These are phyloP conservation scores for Buathra laborator DNA, from an alignment of 2,888 invertebrate species.

Conservation along the genomic window DNA sequence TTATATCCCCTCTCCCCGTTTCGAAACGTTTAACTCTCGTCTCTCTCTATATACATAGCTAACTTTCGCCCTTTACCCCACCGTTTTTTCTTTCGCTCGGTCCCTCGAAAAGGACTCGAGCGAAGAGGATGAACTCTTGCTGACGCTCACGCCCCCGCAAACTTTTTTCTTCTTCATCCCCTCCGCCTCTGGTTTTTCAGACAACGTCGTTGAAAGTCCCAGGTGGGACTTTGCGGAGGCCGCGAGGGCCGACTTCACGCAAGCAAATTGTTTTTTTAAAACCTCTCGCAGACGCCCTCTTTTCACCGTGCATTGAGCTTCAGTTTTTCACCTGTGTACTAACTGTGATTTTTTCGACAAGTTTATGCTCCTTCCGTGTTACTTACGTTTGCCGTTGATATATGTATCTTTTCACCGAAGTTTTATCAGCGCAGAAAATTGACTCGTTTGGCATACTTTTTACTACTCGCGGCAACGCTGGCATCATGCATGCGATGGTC, in stretches of 20 bases:
- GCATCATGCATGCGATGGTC: too few species aligned
- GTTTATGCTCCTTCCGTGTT: background rate
- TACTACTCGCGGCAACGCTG: too few species aligned
- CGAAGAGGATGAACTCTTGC: slow-evolving; percentile 46
- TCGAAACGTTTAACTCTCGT: slow-evolving; percentile 45
- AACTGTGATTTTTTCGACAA: slow-evolving; percentile 5
- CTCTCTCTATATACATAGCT: slow-evolving; percentile 17
- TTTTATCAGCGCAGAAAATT: too few species aligned
- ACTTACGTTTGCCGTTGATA: too few species aligned
- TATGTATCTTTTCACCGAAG: too few species aligned
- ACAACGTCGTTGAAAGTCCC: slow-evolving; percentile 60
- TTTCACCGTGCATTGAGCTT: slow-evolving; percentile 34
- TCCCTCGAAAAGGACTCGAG: slow-evolving; percentile 39
- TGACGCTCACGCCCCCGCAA: slow-evolving; percentile 60
- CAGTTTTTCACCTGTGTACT: background rate
- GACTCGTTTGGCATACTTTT: too few species aligned
- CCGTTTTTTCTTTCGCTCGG: slow-evolving; percentile 3
- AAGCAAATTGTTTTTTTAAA: slow-evolving; percentile 70
- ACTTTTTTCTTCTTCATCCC: slow-evolving; percentile 40
- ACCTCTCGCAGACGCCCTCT: slow-evolving; percentile 51
- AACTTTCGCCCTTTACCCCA: slow-evolving; percentile 34
- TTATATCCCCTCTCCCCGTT: background rate
- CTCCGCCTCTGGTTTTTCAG: slow-evolving; percentile 35
- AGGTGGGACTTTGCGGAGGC: slow-evolving; percentile 64
- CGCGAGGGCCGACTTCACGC: slow-evolving; percentile 55